A percentile compares a stretch with the other conserved stretches of the same genome.
Evolutionary conservation across 2,888 invertebrate genomes (phyloP).

Genomic region (Athripsodes cinereus): DNA sequence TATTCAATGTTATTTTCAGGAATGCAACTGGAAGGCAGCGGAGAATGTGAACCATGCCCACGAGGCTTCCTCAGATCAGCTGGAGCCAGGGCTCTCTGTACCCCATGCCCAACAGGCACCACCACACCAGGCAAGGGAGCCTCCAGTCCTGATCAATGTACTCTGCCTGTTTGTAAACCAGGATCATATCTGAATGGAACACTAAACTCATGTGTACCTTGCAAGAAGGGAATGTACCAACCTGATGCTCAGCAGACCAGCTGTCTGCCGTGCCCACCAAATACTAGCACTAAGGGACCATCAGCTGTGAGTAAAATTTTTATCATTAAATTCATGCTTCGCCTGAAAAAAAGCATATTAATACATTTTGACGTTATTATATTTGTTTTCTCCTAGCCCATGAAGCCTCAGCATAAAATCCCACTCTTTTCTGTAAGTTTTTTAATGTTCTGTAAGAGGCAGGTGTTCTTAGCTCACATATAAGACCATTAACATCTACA

Average conservation of each 20-base stretch:
- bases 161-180: constrained; percentile 79
- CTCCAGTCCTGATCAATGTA: constrained; percentile 82
- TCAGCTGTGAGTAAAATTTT: constrained; percentile 83
- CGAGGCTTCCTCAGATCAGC: constrained; percentile 80
- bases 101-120: constrained; percentile 79
- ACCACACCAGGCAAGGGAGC: constrained; percentile 86
- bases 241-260: constrained; percentile 81
- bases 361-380: no score
- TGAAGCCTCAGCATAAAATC: no score
- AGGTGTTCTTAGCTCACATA: no score
- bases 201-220: constrained; percentile 78
- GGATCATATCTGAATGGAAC: constrained; percentile 83
- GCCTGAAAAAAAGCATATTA: no score
- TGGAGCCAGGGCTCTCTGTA: constrained; percentile 84
- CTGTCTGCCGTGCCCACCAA: constrained; percentile 83
- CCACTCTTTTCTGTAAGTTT: no score
- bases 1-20: constrained; percentile 45
- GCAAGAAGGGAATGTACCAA: constrained; percentile 87
- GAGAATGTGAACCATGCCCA: constrained; percentile 89
- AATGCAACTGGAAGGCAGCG: constrained; percentile 78
- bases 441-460: no score
- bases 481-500: no score
- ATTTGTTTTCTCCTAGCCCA: no score
- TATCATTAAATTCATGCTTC: no score
- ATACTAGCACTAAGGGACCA: constrained; percentile 78